phyloP scores from a whole-genome alignment of 2,113 vertebrate genomes.

The Gadus macrocephalus region DNA sequence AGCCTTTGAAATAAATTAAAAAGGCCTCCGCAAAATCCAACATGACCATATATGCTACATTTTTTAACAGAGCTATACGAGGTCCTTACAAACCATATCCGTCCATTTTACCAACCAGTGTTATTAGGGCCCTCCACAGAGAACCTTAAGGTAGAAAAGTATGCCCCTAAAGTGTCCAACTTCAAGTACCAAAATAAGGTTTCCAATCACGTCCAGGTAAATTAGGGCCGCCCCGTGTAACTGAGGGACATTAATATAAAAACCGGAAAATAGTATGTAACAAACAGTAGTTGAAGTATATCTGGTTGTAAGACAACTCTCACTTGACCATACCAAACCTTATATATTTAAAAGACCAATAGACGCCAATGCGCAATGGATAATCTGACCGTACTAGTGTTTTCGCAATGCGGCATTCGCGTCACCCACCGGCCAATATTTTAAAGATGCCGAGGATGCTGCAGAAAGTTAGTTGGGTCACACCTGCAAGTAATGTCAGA shows the following conservation, averaged over 20 bases:
- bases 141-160: no score
- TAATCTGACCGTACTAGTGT: slow-evolving; percentile 23
- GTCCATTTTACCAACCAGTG: neutral
- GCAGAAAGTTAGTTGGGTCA: neutral
- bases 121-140: no score
- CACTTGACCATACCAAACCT: neutral
- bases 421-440: slow-evolving; percentile 31
- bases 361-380: neutral
- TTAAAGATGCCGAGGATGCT: slow-evolving; percentile 7
- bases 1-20: no score
- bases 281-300: no score
- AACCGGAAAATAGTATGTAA: no score
- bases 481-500: no score
- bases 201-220: no score
- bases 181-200: no score
- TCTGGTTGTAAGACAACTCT: neutral
- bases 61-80: neutral
- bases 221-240: no score
- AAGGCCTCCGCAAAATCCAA: no score
- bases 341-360: neutral
- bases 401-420: slow-evolving; percentile 67
- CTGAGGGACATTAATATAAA: no score
- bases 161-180: no score
- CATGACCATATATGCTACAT: neutral
- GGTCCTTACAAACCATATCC: neutral